Conservation (phyloP, 1,140 invertebrate genomes). For the Brachionus plicatilis region DNA sequence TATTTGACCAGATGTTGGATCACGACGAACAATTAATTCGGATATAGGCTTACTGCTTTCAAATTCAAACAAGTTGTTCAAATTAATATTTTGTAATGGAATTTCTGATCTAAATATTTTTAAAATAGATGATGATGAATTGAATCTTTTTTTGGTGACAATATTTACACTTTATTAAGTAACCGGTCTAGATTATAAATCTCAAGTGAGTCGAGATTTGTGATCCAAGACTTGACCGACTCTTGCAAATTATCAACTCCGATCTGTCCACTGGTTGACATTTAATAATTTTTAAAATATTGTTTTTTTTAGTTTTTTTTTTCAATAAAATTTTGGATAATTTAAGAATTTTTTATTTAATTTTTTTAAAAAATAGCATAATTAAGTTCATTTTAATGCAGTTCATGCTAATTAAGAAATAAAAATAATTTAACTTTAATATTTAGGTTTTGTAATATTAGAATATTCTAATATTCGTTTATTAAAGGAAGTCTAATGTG, state of each 20-base stretch:
- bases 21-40: constrained; percentile 5
- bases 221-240: constrained; percentile 36
- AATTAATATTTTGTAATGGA: constrained; percentile 26
- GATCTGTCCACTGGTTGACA: background rate
- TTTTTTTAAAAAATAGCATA: background rate
- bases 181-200: constrained; percentile 35
- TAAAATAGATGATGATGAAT: background rate
- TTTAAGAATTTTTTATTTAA: background rate
- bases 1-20: constrained; percentile 35
- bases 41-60: background rate
- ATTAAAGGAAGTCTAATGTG: background rate
- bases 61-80: constrained; percentile 26
- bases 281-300: background rate
- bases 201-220: constrained; percentile 33
- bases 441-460: background rate
- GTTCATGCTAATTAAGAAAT: background rate
- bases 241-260: constrained; percentile 34
- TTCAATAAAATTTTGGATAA: background rate
- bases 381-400: background rate
- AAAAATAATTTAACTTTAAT: background rate
- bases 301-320: background rate
- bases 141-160: background rate
- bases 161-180: constrained; percentile 5
- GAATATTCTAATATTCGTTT: too few relatives aligned
- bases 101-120: constrained; percentile 2